Evolutionary conservation across 2,888 invertebrate species (phyloP), one percentile per base, ranked within the genome.

Genomic region (Thereva unica): DNA sequence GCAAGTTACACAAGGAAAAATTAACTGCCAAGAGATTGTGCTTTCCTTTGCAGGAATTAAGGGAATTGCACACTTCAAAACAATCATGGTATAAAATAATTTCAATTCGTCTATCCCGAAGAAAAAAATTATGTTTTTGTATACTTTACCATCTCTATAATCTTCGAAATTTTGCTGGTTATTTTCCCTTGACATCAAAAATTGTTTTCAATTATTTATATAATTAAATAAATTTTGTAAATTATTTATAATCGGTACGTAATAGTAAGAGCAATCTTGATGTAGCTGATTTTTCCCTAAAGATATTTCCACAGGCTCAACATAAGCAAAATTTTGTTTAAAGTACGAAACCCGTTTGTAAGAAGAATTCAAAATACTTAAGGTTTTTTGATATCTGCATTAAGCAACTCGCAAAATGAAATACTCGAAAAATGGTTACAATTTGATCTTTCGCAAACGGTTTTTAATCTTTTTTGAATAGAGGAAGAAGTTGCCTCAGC

Each of bases 21-120:
- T 67, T 68, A 37, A 68, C 63, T 10, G 65, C 70, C 40, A 70
- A 54, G 41, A 70, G 40, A 50, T 67, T 66, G 38, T 69, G 67
- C 66, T 68, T 68, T 42, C 53, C 52, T 67, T 68, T 70, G 6
- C 67, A 70, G n/a, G 67, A 70, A 23, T 68, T 64, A 12, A 68
- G 47, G 12, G 67, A 59, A 52, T 70, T 70, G 34, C 69, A 70
- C 7, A 52, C 50, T 67, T 70, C 66, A 50, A 70, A 70, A 34
- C 67, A 54, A 67, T 67, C 70, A 65, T 68, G 68, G 55, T 61
- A 67, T 1, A 69, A 9, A 41, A 69, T 38, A 42, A 68, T 45
- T 23, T 23, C 23, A 59, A 45, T 57, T 45, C 34, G 57, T 59
- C 44, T 45, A 59, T 45, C 44, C 45, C 37, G 35, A 38, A 1